phyloP scores from a whole-genome alignment of 2,113 vertebrate species.

The Stictonetta naevosa region DNA sequence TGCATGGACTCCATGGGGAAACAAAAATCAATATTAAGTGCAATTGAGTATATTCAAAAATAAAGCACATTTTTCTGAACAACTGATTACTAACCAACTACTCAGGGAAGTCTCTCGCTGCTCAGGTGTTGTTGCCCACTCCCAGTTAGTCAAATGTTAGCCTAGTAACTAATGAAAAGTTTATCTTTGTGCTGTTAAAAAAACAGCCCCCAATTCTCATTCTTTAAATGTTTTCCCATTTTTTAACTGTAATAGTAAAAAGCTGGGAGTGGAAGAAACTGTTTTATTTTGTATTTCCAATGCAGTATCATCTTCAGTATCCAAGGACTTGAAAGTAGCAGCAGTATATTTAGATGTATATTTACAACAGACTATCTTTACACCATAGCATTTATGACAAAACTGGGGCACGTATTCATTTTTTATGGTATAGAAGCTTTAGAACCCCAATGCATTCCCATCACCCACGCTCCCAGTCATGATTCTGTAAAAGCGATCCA shows the following conservation, averaged over 20 bases:
- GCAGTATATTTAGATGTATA: neutral
- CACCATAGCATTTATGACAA: neutral
- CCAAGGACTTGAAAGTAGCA: neutral
- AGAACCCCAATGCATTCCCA: neutral
- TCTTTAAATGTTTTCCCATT: neutral
- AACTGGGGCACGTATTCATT: neutral
- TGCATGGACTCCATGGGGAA: neutral
- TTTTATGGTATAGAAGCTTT: neutral
- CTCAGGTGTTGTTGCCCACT: neutral
- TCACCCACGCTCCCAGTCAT: neutral
- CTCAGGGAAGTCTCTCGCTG: neutral
- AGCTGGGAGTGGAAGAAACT: neutral
- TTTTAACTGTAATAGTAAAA: neutral
- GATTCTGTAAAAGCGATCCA: neutral
- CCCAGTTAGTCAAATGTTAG: neutral
- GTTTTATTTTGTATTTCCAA: neutral
- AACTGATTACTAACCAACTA: neutral
- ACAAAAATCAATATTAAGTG: neutral
- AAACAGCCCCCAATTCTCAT: accelerated
- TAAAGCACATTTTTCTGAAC: neutral
- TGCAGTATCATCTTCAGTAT: neutral
- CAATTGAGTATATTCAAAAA: neutral
- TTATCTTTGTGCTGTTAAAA: neutral
- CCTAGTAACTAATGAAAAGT: neutral
- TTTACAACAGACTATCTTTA: neutral